Evolutionary conservation across 2,888 invertebrate genomes (phyloP), one percentile per base, ranked within the genome.

Genomic region (Brachycybe producta): DNA sequence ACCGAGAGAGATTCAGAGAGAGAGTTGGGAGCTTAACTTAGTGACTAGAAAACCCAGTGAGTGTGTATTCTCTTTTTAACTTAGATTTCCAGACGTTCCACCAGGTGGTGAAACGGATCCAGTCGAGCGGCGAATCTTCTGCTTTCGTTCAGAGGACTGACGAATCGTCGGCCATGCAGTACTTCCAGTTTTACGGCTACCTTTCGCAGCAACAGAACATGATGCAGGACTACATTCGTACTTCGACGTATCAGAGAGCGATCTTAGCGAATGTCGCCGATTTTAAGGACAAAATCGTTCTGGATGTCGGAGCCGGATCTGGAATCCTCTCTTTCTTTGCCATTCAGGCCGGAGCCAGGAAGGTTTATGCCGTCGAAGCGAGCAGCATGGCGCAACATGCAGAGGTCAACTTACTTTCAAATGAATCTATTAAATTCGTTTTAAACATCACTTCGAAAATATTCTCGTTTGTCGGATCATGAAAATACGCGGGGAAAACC

Each of bases 111-210:
- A 73, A 75, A 54, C 81, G 82, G 66, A 75, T 80, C 49, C 82
- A 80, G 66, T 77, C 77, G 59, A 82, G 80, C 41, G 77, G 78
- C 62, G 78, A 78, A 45, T 65, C 73, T 1, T 95, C 94, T 1
- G 85, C 87, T 57, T 95, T 97, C 69, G 84, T 88, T 49, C 85
- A 91, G 61, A 77, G 97, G 64, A 98, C 97, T 23, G 97, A 98
- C 67, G 92, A 95, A 67, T 88, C 94, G 2, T 97, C 97, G 49
- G 97, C 97, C 55, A 84, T 86, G 71, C 97, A 98, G 70, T 98
- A 98, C 75, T 97, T 97, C 67, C 94, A 97, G 75, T 98, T 98
- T 71, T 98, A 98, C 70, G 95, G 97, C 57, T 97, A 95, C 72
- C 73, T 98, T 59, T 94, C 94, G 51, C 98, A 98, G 67, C 98